A percentile compares a stretch with the other conserved stretches of the same genome.
phyloP scores from a whole-genome alignment of 2,113 vertebrate species.

The Myanophis thanlyinensis region DNA sequence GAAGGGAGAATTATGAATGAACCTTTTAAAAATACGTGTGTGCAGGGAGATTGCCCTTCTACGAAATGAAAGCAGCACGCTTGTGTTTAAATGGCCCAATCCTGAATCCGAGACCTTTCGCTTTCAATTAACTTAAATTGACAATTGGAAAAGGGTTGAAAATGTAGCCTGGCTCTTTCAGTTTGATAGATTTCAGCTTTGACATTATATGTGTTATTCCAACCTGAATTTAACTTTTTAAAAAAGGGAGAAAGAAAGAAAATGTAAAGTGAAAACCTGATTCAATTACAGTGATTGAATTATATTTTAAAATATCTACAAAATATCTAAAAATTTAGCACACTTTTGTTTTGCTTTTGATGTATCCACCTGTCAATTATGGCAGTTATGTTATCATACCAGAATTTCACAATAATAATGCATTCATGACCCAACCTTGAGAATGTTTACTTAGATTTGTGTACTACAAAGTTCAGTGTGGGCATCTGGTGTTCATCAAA shows the following conservation, averaged over 20 bases:
- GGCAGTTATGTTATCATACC: constrained; percentile 20
- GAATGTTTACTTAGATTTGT: constrained; percentile 4
- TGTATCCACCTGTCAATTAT: not conserved
- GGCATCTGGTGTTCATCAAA: not conserved
- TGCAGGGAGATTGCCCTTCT: constrained; percentile 69
- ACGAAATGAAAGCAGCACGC: constrained; percentile 69
- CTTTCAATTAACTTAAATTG: constrained; percentile 73
- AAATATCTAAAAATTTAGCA: constrained; percentile 1
- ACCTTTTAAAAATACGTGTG: constrained; percentile 70
- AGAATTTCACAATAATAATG: constrained; percentile 9
- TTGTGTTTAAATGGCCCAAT: constrained; percentile 68
- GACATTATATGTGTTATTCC: constrained; percentile 52
- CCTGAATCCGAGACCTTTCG: constrained; percentile 69
- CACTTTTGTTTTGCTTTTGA: constrained; percentile 22
- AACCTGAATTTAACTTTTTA: constrained; percentile 50
- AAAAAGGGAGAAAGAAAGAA: constrained; percentile 47
- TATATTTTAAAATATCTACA: constrained; percentile 28
- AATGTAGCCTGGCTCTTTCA: constrained; percentile 65
- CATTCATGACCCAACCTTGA: not conserved
- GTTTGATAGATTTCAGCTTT: constrained; percentile 65
- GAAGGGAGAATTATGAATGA: constrained; percentile 74
- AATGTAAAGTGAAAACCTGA: constrained; percentile 54
- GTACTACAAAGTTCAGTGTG: not conserved
- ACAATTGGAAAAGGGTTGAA: constrained; percentile 71
- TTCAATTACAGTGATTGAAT: constrained; percentile 34